Base-by-base conservation (phyloP, 2,888 invertebrate genomes). In the Temnothorax rugatulus region DNA sequence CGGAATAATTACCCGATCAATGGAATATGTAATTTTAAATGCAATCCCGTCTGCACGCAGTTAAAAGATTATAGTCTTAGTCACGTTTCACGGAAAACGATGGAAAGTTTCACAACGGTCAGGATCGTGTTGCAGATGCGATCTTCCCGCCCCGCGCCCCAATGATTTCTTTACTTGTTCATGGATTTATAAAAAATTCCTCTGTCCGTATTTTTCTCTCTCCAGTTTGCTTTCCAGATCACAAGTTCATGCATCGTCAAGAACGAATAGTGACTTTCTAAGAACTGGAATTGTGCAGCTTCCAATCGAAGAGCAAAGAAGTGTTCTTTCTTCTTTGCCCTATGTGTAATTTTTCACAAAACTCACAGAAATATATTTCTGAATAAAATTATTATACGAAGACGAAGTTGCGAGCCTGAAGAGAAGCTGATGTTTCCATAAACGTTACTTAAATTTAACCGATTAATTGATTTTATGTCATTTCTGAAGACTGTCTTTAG, bases 51-150 rank as follows among this genome's bases (percentile, higher is more conserved):
- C 2, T 13, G n/a, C n/a, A 4, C 11, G 69, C 44, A 54, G 18
- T 64, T n/a, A 21, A 59, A 21, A 52, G 41, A n/a, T 38, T 61
- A 21, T 13, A 29, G 57, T 69, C 29, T 69, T 21, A 57, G 34
- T 69, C 57, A 57, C 29, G 69, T 68, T 68, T 79, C 69, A 34
- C 11, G 71, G 54, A 57, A 77, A 29, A 15, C 29, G 44, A 11
- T 52, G 29, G 68, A 57, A 68, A 77, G 44, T 68, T 68, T 68
- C 29, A n/a, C 69, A 77, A 44, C 38, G 34, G 15, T 1, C 21
- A 7, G 57, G 57, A 69, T 29, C 52, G 64, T 25, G 69, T 18
- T 44, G 44, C 29, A 44, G 66, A 66, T 54, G n/a, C 11, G 38
- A 68, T 69, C 21, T 79, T 79, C 57, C 18, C 47, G 73, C 21